Base-by-base conservation (phyloP, 2,797 vertebrate genomes). In the Mus spretus region DNA sequence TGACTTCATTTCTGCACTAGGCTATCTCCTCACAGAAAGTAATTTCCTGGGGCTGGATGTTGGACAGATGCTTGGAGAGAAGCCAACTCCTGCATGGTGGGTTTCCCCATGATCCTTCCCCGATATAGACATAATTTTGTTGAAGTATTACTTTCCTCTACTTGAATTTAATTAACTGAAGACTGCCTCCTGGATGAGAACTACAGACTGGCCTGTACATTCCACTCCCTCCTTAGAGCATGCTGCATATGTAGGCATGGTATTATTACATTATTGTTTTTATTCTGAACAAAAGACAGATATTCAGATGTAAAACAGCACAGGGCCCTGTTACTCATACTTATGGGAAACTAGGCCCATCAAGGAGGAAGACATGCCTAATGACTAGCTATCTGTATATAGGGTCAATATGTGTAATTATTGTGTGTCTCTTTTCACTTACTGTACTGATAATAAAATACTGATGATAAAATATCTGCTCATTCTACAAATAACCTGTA, bases 201-300 rank as follows among this genome's bases (percentile, higher is more conserved):
- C 11, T 22, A 19, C 50, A 57, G 50, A 15, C 74, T n/a, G 37
- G 10, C 22, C 24, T 53, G n/a, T 59, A n/a, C 72, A 82, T 47
- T 82, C 13, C 80, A 55, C 57, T 70, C 14, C 12, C 89, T 90
- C 82, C 57, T 57, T 74, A 96, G 85, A 57, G 47, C 44, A 15
- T 90, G 87, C 31, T 94, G 77, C 13, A 83, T 31, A 92, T 86
- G 44, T 3, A 55, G 40, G 14, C 57, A 83, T 84, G 92, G 0
- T 8, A 1, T 57, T 61, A 53, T 91, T 47, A 74, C 17, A 90
- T 84, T 91, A 24, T 83, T 84, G 31, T 3, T 34, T 74, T 95
- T 70, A 59, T 96, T 99, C 97, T 99, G 98, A 95, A 98, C 98
- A 28, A 92, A 97, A 75, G 98, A 98, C 40, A 97, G 98, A 94